A percentile compares a stretch with the other conserved stretches of the same genome.
Evolutionary conservation across 2,113 vertebrate species (phyloP).

Genomic region (Ptilorrhoa leucosticta): DNA sequence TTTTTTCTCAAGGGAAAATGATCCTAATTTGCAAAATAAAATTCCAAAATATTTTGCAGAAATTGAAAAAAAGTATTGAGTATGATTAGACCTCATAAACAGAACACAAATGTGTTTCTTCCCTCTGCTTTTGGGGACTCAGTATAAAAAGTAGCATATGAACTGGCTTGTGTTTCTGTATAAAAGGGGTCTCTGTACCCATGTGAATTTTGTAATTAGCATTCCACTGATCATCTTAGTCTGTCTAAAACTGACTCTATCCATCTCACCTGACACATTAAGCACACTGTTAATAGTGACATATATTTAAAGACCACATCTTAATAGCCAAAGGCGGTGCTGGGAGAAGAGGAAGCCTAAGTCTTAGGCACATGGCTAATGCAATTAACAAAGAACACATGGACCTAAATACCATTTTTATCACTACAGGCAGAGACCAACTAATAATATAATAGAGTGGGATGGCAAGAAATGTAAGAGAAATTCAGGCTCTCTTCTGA

Average conservation of each 20-base stretch:
- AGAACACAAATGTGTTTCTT: background rate
- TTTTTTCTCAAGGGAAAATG: background rate
- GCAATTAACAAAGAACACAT: conserved; percentile 71
- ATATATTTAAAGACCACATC: conserved; percentile 25
- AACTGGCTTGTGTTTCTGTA: background rate
- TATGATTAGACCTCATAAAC: background rate
- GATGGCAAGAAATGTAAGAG: background rate
- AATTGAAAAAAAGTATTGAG: background rate
- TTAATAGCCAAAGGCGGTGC: conserved; percentile 26
- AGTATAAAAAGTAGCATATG: background rate
- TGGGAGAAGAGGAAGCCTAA: conserved; percentile 34
- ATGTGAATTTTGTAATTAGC: background rate
- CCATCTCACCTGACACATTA: conserved; percentile 27
- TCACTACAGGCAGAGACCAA: background rate
- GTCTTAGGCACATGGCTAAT: conserved; percentile 72
- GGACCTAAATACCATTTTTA: conserved; percentile 60
- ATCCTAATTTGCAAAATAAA: background rate
- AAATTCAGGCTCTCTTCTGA: background rate
- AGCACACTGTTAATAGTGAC: conserved; percentile 5
- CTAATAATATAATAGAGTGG: background rate
- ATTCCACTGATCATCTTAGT: background rate
- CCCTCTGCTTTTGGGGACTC: background rate
- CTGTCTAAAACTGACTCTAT: conserved; percentile 2
- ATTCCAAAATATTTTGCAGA: background rate
- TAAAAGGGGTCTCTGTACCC: background rate